These are phyloP conservation scores for Cathartes aura DNA, from an alignment of 2,113 vertebrate species.

Conservation along the genomic window DNA sequence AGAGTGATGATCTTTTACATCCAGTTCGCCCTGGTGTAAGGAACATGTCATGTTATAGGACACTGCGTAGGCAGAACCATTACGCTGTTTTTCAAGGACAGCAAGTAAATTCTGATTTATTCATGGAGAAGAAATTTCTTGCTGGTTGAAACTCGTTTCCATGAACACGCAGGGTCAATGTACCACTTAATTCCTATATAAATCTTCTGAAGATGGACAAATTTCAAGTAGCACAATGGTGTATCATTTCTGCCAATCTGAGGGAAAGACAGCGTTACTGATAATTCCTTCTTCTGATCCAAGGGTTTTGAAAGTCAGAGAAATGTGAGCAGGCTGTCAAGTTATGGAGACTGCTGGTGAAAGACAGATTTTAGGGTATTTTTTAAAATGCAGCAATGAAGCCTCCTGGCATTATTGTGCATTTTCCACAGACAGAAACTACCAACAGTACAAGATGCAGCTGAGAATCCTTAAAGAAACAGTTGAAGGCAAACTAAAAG, in stretches of 20 bases:
- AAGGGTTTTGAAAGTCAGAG: conserved; percentile 34
- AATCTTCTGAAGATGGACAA: conserved; percentile 25
- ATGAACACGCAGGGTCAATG: conserved; percentile 19
- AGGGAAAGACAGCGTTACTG: neutral
- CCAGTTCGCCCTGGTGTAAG: neutral
- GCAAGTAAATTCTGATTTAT: conserved; percentile 23
- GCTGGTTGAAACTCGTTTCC: neutral
- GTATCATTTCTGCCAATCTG: conserved; percentile 8
- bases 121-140: neutral
- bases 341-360: conserved; percentile 9
- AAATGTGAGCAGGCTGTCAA: neutral
- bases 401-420: neutral
- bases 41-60: neutral
- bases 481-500: neutral
- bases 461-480: neutral
- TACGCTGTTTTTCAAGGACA: neutral
- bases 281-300: conserved; percentile 37
- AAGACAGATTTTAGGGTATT: conserved; percentile 24
- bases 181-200: conserved; percentile 48
- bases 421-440: neutral
- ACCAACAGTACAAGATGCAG: neutral
- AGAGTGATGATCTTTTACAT: neutral
- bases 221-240: conserved; percentile 1
- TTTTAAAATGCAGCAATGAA: conserved; percentile 5
- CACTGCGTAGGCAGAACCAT: neutral